Evolutionary conservation across 1,140 invertebrate species (phyloP).

Genomic region (Laodelphax striatellus): DNA sequence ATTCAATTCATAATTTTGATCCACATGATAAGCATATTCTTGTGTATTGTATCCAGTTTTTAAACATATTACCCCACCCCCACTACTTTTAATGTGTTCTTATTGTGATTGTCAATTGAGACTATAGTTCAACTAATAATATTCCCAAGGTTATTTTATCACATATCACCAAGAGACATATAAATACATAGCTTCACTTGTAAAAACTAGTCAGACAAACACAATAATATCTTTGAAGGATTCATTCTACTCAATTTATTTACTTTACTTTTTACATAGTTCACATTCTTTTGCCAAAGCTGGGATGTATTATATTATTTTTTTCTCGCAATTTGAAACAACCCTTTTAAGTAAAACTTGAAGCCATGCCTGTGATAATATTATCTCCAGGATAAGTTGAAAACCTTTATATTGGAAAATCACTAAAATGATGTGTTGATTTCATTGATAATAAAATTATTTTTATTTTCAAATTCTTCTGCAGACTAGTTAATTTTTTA

Average conservation of each 20-base stretch:
- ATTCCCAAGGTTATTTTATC: too few species aligned
- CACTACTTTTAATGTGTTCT: too few species aligned
- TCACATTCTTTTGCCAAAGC: background rate
- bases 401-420: background rate
- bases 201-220: too few species aligned
- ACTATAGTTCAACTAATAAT: too few species aligned
- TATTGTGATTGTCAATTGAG: too few species aligned
- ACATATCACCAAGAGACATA: too few species aligned
- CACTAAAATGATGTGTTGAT: background rate
- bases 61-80: too few species aligned
- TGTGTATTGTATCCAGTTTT: too few species aligned
- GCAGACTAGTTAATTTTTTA: background rate
- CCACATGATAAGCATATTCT: too few species aligned
- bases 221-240: background rate
- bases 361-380: slow-evolving; percentile 12
- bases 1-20: too few species aligned
- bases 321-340: background rate
- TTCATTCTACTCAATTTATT: background rate
- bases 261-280: background rate
- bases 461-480: background rate
- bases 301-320: background rate
- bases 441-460: too few species aligned
- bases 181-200: too few species aligned
- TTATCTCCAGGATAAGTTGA: slow-evolving; percentile 10
- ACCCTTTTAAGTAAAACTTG: slow-evolving; percentile 9